phyloP scores from a whole-genome alignment of 2,113 vertebrate species.

The Halichoeres trimaculatus region DNA sequence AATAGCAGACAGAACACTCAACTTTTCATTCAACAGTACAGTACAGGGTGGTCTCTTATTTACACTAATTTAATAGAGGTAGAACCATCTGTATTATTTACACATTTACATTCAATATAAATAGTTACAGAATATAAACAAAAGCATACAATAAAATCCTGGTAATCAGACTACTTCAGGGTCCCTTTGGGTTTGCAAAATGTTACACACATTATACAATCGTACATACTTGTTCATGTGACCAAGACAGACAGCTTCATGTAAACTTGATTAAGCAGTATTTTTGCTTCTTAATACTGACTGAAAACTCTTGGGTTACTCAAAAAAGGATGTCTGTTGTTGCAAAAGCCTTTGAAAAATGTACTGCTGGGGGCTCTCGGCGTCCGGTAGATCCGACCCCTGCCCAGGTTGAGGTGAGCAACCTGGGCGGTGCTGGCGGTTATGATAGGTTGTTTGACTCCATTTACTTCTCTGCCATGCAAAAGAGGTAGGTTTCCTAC shows the following conservation, averaged over 20 bases:
- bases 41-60: slow-evolving; percentile 40
- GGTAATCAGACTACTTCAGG: slow-evolving; percentile 13
- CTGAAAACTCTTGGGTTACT: background rate
- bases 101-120: slow-evolving; percentile 70
- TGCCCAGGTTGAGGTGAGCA: background rate
- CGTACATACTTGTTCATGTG: background rate
- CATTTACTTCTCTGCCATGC: background rate
- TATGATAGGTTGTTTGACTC: background rate
- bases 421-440: background rate
- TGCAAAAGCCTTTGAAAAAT: background rate
- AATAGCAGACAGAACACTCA: background rate
- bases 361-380: background rate
- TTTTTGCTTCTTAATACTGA: background rate
- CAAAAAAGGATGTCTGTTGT: background rate
- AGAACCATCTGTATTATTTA: slow-evolving; percentile 62
- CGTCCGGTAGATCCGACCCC: background rate
- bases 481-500: background rate
- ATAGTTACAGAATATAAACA: slow-evolving; percentile 56
- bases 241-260: background rate
- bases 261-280: slow-evolving; percentile 7
- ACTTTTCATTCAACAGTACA: slow-evolving; percentile 2
- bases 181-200: background rate
- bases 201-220: slow-evolving; percentile 7
- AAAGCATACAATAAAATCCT: slow-evolving; percentile 37
- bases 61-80: slow-evolving; percentile 43